phyloP scores from a whole-genome alignment of 2,797 vertebrate genomes.

The Pangasius macronema region DNA sequence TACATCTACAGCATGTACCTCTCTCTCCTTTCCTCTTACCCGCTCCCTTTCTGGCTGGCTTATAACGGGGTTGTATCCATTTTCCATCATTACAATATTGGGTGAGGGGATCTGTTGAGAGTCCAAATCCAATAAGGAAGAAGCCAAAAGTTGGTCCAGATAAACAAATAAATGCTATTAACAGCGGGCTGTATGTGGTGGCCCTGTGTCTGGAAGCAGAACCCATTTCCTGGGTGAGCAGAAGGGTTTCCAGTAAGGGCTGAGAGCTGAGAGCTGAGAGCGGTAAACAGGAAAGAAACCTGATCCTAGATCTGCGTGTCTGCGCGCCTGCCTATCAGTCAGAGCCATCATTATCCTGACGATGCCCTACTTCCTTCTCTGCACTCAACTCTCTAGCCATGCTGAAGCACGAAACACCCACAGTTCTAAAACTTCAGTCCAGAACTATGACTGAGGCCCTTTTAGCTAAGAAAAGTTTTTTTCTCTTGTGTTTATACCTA shows the following conservation, averaged over 20 bases:
- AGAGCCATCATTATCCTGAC: slow-evolving; percentile 52
- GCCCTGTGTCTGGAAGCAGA: slow-evolving; percentile 77
- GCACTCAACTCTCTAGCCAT: slow-evolving; percentile 4
- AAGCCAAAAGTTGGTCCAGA: slow-evolving; percentile 80
- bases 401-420: neutral
- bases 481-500: slow-evolving; percentile 30
- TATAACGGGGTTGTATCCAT: slow-evolving; percentile 42
- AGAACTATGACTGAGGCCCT: neutral
- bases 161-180: slow-evolving; percentile 86
- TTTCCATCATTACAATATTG: slow-evolving; percentile 68
- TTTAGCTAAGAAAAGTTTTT: slow-evolving; percentile 34
- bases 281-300: slow-evolving; percentile 84
- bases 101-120: slow-evolving; percentile 72
- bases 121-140: slow-evolving; percentile 78
- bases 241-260: slow-evolving; percentile 81
- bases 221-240: slow-evolving; percentile 80
- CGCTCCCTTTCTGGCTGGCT: slow-evolving; percentile 52
- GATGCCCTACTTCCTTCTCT: slow-evolving; percentile 43
- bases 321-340: slow-evolving; percentile 68
- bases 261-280: slow-evolving; percentile 71
- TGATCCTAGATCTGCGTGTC: slow-evolving; percentile 77
- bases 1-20: slow-evolving; percentile 1
- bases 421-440: neutral
- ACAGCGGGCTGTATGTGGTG: slow-evolving; percentile 66
- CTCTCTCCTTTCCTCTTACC: slow-evolving; percentile 27